phyloP scores from a whole-genome alignment of 2,113 vertebrate species.

The Odocoileus hemionus region DNA sequence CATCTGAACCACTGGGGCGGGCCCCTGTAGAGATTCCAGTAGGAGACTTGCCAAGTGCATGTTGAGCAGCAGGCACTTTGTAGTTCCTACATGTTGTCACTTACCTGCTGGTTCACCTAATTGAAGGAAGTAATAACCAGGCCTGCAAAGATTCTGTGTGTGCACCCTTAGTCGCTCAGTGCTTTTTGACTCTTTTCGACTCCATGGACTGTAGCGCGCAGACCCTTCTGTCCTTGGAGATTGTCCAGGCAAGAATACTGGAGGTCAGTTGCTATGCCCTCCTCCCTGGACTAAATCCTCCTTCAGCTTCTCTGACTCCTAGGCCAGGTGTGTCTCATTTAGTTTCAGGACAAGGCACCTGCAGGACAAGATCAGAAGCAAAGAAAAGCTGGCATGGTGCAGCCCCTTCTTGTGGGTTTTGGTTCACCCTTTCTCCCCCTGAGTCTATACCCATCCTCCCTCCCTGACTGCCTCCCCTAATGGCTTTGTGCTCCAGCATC shows the following conservation, averaged over 20 bases:
- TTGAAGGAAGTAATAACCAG: background rate
- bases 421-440: background rate
- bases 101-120: background rate
- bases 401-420: background rate
- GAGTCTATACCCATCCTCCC: background rate
- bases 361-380: background rate
- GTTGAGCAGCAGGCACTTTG: background rate
- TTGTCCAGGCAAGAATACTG: background rate
- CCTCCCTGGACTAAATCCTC: background rate
- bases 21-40: background rate
- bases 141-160: background rate
- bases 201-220: background rate
- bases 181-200: accelerated
- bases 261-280: accelerated
- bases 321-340: background rate
- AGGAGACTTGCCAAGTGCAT: background rate
- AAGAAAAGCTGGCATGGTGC: background rate
- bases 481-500: background rate
- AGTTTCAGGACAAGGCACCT: background rate
- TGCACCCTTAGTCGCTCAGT: accelerated
- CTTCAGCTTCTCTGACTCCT: background rate
- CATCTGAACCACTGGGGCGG: background rate
- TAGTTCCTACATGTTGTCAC: background rate
- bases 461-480: background rate
- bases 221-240: background rate